A percentile compares a stretch with the other conserved stretches of the same genome.
Conservation (phyloP, 2,888 invertebrate genomes). For the Ornithoptera priamus region DNA sequence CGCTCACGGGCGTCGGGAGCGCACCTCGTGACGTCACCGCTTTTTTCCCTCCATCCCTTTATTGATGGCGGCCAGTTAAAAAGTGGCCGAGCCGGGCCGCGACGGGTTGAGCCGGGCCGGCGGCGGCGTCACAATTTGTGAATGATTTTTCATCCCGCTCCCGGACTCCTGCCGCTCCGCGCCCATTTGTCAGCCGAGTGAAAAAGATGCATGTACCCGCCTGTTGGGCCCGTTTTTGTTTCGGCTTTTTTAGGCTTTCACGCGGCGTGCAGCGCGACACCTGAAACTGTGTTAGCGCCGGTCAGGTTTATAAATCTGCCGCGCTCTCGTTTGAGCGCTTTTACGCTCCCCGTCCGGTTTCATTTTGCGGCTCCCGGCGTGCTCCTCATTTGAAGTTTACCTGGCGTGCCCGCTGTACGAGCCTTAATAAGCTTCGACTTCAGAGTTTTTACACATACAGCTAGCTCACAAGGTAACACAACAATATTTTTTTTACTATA, state of each 20-base stretch:
- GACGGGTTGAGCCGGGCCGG: too few relatives aligned
- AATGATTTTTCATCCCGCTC: conserved; percentile 73
- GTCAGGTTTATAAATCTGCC: conserved; percentile 72
- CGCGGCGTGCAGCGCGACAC: conserved; percentile 74
- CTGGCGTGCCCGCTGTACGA: too few relatives aligned
- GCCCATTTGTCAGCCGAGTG: conserved; percentile 76
- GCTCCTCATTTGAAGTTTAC: not conserved
- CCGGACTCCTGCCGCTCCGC: conserved; percentile 68
- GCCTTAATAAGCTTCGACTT: too few relatives aligned
- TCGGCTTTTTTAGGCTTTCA: conserved; percentile 75
- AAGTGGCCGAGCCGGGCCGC: conserved; percentile 65
- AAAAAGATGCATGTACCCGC: conserved; percentile 74
- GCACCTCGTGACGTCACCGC: conserved; percentile 75
- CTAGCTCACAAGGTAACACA: too few relatives aligned
- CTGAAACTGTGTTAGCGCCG: conserved; percentile 78
- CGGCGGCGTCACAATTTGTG: conserved; percentile 72
- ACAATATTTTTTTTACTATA: too few relatives aligned
- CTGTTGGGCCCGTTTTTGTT: conserved; percentile 54
- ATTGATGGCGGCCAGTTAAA: conserved; percentile 76
- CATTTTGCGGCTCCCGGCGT: conserved; percentile 39
- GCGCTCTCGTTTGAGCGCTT: conserved; percentile 40
- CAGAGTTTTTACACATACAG: too few relatives aligned
- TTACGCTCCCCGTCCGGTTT: conserved; percentile 51
- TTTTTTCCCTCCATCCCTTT: conserved; percentile 61
- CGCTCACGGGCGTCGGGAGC: conserved; percentile 70